A percentile compares a stretch with the other conserved stretches of the same genome.
Conservation (phyloP, 2,797 vertebrate genomes). For the Chaetophractus vellerosus region DNA sequence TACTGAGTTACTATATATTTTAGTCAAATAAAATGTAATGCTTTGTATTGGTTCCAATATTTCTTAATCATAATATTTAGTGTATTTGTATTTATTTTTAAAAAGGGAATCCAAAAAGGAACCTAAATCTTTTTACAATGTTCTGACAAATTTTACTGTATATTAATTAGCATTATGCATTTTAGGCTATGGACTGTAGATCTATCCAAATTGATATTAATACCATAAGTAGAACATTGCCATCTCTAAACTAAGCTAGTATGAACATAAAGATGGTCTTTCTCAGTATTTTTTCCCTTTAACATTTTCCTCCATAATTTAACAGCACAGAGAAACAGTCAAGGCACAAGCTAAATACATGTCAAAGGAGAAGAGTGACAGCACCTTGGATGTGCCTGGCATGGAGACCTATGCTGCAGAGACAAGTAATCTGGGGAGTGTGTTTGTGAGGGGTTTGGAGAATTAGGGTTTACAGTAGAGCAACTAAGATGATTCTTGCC, state of each 20-base stretch:
- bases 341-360: neutral
- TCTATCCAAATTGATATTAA: neutral
- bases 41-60: neutral
- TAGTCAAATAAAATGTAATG: neutral
- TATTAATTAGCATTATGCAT: neutral
- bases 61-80: neutral
- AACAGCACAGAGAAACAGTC: slow-evolving; percentile 76
- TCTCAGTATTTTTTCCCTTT: neutral
- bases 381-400: slow-evolving; percentile 62
- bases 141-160: neutral
- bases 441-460: neutral
- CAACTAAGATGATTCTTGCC: neutral
- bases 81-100: neutral
- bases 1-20: too few species aligned
- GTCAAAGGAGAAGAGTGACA: neutral
- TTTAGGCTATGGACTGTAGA: neutral
- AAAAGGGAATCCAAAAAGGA: neutral
- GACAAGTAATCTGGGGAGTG: slow-evolving; percentile 86
- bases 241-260: neutral
- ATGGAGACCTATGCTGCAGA: slow-evolving; percentile 89
- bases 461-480: neutral
- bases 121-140: neutral
- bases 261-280: neutral
- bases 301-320: neutral
- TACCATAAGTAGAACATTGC: neutral